phyloP scores from a whole-genome alignment of 2,113 vertebrate species.

The Pelobates fuscus region DNA sequence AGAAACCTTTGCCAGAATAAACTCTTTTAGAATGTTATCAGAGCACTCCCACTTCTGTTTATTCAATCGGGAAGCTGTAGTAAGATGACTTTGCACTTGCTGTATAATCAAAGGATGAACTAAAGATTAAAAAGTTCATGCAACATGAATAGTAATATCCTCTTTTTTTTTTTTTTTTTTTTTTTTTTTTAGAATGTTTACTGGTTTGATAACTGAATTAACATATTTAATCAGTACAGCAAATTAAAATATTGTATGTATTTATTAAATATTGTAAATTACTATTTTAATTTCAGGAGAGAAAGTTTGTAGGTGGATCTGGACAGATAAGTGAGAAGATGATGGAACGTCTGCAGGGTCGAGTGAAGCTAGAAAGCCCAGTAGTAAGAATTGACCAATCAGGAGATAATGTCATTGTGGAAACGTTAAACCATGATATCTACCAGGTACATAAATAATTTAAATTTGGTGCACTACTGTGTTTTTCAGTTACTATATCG shows the following conservation, averaged over 20 bases:
- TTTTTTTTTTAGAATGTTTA: too few relatives aligned
- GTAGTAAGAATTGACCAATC: conserved; percentile 85
- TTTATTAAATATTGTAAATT: neutral
- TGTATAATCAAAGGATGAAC: too few relatives aligned
- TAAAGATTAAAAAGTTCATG: too few relatives aligned
- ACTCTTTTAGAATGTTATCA: neutral
- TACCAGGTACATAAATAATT: conserved; percentile 75
- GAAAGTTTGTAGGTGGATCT: conserved; percentile 91
- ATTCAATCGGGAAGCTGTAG: too few relatives aligned
- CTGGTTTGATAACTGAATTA: too few relatives aligned
- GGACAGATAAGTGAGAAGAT: conserved; percentile 89
- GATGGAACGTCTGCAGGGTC: conserved; percentile 76
- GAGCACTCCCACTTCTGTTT: neutral
- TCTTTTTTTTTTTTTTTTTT: too few relatives aligned
- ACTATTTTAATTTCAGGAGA: conserved; percentile 72
- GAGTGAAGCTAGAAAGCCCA: conserved; percentile 80
- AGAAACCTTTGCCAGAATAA: neutral
- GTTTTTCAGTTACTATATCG: too few relatives aligned
- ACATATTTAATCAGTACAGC: neutral
- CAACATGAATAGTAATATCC: too few relatives aligned
- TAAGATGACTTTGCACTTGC: too few relatives aligned
- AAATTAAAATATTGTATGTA: neutral
- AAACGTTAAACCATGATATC: conserved; percentile 81
- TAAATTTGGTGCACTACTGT: too few relatives aligned
- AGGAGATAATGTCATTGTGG: conserved; percentile 77